Conservation (phyloP, 1,140 invertebrate species). For the Physella acuta region DNA sequence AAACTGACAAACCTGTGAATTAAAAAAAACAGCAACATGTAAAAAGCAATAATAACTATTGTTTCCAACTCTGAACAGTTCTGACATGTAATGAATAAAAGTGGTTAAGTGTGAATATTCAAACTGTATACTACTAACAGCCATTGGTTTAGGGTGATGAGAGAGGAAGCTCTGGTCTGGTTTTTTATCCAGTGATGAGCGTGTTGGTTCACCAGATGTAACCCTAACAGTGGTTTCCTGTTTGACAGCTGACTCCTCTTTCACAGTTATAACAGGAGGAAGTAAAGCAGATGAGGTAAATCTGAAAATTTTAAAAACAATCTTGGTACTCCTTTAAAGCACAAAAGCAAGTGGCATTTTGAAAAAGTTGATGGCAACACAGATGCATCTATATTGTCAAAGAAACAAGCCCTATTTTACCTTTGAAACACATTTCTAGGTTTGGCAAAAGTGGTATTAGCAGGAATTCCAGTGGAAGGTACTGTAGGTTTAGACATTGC, state of each 20-base stretch:
- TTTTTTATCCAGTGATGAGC: slow-evolving; percentile 32
- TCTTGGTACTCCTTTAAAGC: slow-evolving; percentile 9
- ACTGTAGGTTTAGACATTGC: neutral
- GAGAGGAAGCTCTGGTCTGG: slow-evolving; percentile 40
- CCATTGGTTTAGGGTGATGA: slow-evolving; percentile 51
- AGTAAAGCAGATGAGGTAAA: slow-evolving; percentile 24
- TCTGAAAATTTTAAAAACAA: slow-evolving; percentile 18
- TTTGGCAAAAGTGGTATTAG: slow-evolving; percentile 18
- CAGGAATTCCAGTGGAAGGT: slow-evolving; percentile 10
- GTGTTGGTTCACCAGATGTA: slow-evolving; percentile 27
- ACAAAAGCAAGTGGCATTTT: slow-evolving; percentile 8
- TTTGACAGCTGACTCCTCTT: slow-evolving; percentile 31
- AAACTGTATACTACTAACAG: slow-evolving; percentile 45
- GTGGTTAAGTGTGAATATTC: too few species aligned
- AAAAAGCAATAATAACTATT: slow-evolving; percentile 6
- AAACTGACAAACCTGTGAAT: slow-evolving; percentile 53
- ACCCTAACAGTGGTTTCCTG: slow-evolving; percentile 29
- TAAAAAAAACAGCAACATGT: too few species aligned
- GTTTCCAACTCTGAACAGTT: too few species aligned
- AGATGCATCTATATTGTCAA: too few species aligned
- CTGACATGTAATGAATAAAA: too few species aligned
- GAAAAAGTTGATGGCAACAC: too few species aligned
- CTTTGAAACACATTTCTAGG: slow-evolving; percentile 18
- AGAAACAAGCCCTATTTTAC: too few species aligned
- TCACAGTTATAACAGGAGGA: slow-evolving; percentile 28